Percentiles rank a stretch among this genome's conserved stretches.
Conservation (phyloP, 2,113 vertebrate genomes). For the Solea senegalensis region DNA sequence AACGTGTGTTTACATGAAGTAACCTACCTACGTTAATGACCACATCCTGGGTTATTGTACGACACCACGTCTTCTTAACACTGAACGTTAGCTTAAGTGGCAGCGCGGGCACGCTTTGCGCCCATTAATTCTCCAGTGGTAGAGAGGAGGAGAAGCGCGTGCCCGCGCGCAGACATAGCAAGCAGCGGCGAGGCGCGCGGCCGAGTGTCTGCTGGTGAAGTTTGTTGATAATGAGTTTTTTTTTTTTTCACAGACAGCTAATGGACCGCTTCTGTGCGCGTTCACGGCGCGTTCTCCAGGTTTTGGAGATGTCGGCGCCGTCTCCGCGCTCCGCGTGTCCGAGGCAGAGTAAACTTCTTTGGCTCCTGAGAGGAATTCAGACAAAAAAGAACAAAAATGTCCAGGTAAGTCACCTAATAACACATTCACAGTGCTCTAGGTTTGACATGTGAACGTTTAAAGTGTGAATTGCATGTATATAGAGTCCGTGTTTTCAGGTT, state of each 20-base stretch:
- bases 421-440: fast-evolving
- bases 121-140: not conserved
- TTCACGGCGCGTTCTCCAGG: slow-evolving; percentile 44
- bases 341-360: slow-evolving; percentile 2
- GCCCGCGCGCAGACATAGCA: not conserved
- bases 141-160: not conserved
- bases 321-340: slow-evolving; percentile 63
- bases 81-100: not conserved
- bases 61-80: slow-evolving; percentile 48
- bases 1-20: too few relatives aligned
- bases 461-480: too few relatives aligned
- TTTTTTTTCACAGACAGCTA: not conserved
- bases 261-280: slow-evolving; percentile 50
- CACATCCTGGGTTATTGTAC: not conserved
- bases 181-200: not conserved
- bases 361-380: slow-evolving; percentile 15
- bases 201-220: not conserved
- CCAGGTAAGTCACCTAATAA: slow-evolving; percentile 54
- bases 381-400: slow-evolving; percentile 61
- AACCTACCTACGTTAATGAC: not conserved
- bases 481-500: too few relatives aligned
- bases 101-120: slow-evolving; percentile 23
- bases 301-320: slow-evolving; percentile 68
- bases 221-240: not conserved
- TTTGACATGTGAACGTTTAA: not conserved